Conservation (phyloP, 2,113 vertebrate genomes). For the Ailurus styani region DNA sequence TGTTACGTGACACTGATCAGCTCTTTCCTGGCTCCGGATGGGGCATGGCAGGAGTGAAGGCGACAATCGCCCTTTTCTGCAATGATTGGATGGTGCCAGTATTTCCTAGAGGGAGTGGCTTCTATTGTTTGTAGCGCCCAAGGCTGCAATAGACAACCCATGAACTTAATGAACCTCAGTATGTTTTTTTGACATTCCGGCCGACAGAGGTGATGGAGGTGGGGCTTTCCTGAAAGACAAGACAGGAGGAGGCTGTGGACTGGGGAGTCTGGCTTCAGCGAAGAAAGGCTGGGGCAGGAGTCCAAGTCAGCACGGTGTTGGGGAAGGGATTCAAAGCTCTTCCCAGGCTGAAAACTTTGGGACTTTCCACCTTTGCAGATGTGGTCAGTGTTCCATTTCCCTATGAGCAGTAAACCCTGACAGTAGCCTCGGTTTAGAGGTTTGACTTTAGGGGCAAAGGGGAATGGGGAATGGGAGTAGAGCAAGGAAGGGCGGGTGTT, state of each 20-base stretch:
- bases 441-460: background rate
- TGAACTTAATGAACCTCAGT: background rate
- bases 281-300: background rate
- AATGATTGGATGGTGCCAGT: fast-evolving
- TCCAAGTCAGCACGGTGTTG: fast-evolving
- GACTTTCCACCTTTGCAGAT: slow-evolving; percentile 51
- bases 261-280: background rate
- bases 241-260: background rate
- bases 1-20: fast-evolving
- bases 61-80: background rate
- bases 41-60: background rate
- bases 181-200: background rate
- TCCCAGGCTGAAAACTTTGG: slow-evolving; percentile 39
- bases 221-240: background rate
- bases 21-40: background rate
- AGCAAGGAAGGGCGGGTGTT: background rate
- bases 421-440: background rate
- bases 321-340: background rate
- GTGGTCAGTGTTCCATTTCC: background rate
- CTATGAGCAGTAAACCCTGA: background rate
- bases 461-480: background rate
- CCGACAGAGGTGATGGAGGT: fast-evolving
- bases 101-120: background rate
- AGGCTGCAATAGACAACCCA: background rate
- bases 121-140: background rate